Percentiles rank a stretch among this genome's conserved stretches.
These are phyloP conservation scores for Jacana jacana DNA, from an alignment of 2,113 vertebrate species.

Conservation along the genomic window DNA sequence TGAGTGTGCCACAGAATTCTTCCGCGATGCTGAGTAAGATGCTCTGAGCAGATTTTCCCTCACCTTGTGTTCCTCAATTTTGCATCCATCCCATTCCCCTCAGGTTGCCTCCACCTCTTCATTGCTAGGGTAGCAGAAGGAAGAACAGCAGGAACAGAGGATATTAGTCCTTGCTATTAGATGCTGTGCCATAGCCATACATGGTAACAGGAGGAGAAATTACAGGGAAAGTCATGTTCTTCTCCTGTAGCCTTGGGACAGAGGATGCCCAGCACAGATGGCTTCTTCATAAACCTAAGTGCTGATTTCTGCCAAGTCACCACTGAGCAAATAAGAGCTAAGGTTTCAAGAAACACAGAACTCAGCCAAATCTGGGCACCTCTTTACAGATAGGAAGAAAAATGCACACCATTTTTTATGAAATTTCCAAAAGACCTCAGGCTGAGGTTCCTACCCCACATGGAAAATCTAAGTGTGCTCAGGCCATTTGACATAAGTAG, in stretches of 20 bases:
- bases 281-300: neutral
- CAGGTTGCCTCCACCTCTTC: neutral
- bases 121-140: conserved; percentile 46
- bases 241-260: conserved; percentile 20
- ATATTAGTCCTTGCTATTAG: conserved; percentile 55
- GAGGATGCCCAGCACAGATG: conserved; percentile 60
- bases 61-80: conserved; percentile 32
- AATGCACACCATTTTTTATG: neutral
- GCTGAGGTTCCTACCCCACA: neutral
- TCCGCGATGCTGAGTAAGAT: neutral
- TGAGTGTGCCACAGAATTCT: neutral
- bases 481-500: neutral
- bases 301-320: conserved; percentile 6
- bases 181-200: neutral
- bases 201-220: conserved; percentile 34
- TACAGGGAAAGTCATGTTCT: neutral
- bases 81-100: conserved; percentile 7
- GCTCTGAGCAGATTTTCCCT: conserved; percentile 2
- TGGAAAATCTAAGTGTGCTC: neutral
- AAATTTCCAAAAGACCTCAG: neutral
- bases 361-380: neutral
- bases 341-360: neutral
- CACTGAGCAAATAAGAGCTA: conserved; percentile 22
- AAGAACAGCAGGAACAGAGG: conserved; percentile 54
- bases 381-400: neutral